phyloP scores from a whole-genome alignment of 2,888 invertebrate genomes.

The Phengaris arion region DNA sequence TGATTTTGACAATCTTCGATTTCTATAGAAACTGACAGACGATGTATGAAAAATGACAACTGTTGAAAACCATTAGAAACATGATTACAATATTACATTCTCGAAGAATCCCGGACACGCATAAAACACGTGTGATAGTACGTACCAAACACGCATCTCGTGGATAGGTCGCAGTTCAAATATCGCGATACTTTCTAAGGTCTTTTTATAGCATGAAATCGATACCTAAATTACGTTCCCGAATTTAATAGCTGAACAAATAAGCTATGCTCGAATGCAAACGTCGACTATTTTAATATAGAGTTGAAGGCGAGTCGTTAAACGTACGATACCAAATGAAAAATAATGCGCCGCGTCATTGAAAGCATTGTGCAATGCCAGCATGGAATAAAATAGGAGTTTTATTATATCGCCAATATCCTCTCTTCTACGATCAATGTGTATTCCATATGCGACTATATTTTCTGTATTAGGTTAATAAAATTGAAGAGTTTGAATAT shows the following conservation, averaged over 20 bases:
- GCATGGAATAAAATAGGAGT: constrained; percentile 45
- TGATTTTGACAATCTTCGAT: no score
- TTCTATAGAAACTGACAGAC: no score
- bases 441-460: background rate
- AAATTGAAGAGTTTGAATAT: background rate
- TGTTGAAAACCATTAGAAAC: no score
- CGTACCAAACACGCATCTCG: no score
- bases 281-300: constrained; percentile 51
- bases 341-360: constrained; percentile 52
- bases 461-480: background rate
- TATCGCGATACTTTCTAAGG: no score
- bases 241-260: constrained; percentile 9
- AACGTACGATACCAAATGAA: constrained; percentile 52
- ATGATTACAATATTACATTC: no score
- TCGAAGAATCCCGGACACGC: no score
- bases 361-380: constrained; percentile 42
- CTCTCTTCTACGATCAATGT: constrained; percentile 25
- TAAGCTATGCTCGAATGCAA: constrained; percentile 20
- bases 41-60: no score
- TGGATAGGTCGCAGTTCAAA: no score
- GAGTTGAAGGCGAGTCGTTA: constrained; percentile 49
- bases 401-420: constrained; percentile 48
- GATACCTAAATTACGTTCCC: background rate
- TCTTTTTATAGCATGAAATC: background rate
- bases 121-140: no score